Evolutionary conservation across 2,113 vertebrate genomes (phyloP), one percentile per base, ranked within the genome.

Genomic region (Hucho hucho): DNA sequence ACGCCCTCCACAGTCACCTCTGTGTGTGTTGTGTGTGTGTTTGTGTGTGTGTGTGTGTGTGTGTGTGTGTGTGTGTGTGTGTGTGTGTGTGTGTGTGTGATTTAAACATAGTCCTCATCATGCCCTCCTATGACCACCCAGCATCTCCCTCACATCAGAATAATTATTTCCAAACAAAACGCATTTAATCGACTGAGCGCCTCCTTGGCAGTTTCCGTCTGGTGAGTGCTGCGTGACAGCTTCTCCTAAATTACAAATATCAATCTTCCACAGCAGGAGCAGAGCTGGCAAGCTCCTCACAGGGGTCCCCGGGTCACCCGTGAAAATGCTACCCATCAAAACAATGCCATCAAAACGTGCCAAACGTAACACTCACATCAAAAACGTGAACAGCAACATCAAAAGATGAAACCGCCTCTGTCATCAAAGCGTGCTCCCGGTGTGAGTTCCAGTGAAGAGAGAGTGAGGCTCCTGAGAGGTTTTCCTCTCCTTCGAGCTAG

Each of bases 181-280:
- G 64, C 89, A 89, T 91, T 90, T 86, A 89, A 91, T 92, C 74
- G 87, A 88, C 87, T 84, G 84, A 76, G 75, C 80, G 89, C 83
- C 87, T 89, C 88, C 66, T 66, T 69, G 56, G 83, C 87, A 78
- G 84, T 79, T 80, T 89, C 88, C 88, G 88, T 91, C 87, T 92
- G 89, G 83, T 86, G 86, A 86, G 86, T 87, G 88, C 87, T 85
- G 89, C 79, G 84, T 90, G 87, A 89, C 89, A 90, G 86, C 88
- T 89, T 88, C 88, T 76, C 83, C 87, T 90, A 91, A 91, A 91
- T 91, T 90, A 92, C 90, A 90, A 92, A 92, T 91, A 92, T 90
- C 89, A 92, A 90, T 92, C 88, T 89, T 88, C 86, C 89, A 87
- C 89, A 89, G 89, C 37, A 85, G 90, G 87, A 88, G 89, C 89